Evolutionary conservation across 2,888 invertebrate species (phyloP).

Genomic region (Luperina testacea): DNA sequence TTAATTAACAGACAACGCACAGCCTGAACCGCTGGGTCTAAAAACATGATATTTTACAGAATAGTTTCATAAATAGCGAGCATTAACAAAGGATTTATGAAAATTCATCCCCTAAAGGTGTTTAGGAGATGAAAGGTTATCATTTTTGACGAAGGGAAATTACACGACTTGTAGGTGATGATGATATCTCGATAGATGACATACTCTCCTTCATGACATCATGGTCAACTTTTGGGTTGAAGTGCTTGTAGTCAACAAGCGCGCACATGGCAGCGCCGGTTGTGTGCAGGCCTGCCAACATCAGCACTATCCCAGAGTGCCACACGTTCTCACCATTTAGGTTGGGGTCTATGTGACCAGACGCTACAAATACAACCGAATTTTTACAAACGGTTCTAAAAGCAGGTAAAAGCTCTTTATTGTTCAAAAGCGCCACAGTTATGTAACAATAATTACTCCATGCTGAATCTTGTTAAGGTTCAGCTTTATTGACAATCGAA

Average conservation of each 20-base stretch:
- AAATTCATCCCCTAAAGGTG: background rate
- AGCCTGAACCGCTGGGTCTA: background rate
- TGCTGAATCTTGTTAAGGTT: background rate
- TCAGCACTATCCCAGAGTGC: conserved; percentile 78
- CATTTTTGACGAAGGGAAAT: too few relatives aligned
- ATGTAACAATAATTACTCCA: background rate
- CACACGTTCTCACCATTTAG: conserved; percentile 82
- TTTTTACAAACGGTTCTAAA: background rate
- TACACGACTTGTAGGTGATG: background rate
- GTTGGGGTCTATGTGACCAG: conserved; percentile 83
- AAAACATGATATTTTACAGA: background rate
- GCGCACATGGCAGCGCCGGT: conserved; percentile 79
- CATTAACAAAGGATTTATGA: background rate
- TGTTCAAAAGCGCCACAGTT: background rate
- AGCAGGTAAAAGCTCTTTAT: background rate
- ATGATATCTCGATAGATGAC: conserved; percentile 4
- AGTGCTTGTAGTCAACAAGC: conserved; percentile 75
- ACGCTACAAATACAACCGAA: conserved; percentile 71
- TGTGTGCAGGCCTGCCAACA: conserved; percentile 75
- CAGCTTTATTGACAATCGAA: background rate
- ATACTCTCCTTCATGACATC: conserved; percentile 78
- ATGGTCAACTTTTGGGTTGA: conserved; percentile 61
- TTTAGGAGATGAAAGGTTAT: too few relatives aligned
- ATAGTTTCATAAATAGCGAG: background rate
- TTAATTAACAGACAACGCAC: background rate